These are phyloP conservation scores for Myopa testacea DNA, from an alignment of 2,888 invertebrate species.

Conservation along the genomic window DNA sequence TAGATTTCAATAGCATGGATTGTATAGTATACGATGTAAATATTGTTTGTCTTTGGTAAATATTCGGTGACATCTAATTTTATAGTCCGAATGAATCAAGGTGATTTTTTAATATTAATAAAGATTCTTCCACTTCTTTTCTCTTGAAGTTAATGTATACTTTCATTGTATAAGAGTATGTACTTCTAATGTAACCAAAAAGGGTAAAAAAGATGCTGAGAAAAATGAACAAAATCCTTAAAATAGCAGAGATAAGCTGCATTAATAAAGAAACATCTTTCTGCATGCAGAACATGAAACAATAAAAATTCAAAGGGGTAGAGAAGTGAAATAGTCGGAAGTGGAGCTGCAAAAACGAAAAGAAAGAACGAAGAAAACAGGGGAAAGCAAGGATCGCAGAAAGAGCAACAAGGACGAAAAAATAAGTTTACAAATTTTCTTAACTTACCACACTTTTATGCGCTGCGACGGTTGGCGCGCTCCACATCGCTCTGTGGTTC, in stretches of 20 bases:
- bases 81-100: too few species aligned
- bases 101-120: too few species aligned
- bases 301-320: neutral
- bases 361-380: neutral
- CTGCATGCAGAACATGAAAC: neutral
- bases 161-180: too few species aligned
- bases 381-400: neutral
- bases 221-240: neutral
- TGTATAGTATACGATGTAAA: too few species aligned
- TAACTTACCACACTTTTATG: constrained; percentile 19
- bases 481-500: constrained; percentile 14
- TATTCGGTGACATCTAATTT: too few species aligned
- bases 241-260: neutral
- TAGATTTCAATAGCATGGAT: too few species aligned
- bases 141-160: too few species aligned
- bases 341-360: neutral
- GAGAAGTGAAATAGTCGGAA: neutral
- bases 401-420: constrained; percentile 25
- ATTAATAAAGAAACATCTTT: neutral
- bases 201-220: too few species aligned
- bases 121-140: too few species aligned
- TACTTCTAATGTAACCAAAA: too few species aligned
- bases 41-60: too few species aligned
- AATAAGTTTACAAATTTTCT: constrained; percentile 16
- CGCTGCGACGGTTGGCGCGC: constrained; percentile 28